Evolutionary conservation across 2,113 vertebrate species (phyloP).

Genomic region (Gyps fulvus): DNA sequence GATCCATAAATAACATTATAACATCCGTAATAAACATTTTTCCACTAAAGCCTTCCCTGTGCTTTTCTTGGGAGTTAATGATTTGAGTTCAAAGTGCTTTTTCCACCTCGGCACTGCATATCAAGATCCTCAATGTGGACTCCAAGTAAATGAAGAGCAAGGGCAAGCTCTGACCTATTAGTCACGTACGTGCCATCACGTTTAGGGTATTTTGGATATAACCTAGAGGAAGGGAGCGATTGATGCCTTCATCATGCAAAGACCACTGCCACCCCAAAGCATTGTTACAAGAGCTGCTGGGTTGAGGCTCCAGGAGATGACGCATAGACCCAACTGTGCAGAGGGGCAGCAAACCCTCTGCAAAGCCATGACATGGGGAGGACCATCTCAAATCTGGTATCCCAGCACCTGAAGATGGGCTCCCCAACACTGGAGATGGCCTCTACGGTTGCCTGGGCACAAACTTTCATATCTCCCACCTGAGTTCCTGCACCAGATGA

Average conservation of each 20-base stretch:
- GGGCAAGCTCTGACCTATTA: background rate
- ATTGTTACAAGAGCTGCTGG: background rate
- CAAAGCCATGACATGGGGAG: background rate
- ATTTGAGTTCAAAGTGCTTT: background rate
- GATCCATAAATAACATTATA: background rate
- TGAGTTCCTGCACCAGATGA: background rate
- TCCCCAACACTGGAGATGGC: background rate
- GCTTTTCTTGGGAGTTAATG: background rate
- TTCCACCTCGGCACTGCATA: fast-evolving
- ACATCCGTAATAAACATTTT: background rate
- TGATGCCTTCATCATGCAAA: background rate
- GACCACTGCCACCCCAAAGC: background rate
- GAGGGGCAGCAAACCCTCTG: background rate
- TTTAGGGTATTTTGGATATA: background rate
- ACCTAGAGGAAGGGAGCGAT: background rate
- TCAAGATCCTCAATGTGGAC: background rate
- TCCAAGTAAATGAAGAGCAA: background rate
- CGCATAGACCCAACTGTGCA: background rate
- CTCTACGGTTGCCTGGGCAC: background rate
- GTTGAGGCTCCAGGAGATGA: background rate
- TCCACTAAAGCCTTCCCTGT: background rate
- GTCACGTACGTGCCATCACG: fast-evolving
- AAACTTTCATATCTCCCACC: background rate
- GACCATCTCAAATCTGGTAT: background rate
- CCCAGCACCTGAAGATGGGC: background rate